phyloP scores from a whole-genome alignment of 2,797 vertebrate genomes.

The Trachops cirrhosus region DNA sequence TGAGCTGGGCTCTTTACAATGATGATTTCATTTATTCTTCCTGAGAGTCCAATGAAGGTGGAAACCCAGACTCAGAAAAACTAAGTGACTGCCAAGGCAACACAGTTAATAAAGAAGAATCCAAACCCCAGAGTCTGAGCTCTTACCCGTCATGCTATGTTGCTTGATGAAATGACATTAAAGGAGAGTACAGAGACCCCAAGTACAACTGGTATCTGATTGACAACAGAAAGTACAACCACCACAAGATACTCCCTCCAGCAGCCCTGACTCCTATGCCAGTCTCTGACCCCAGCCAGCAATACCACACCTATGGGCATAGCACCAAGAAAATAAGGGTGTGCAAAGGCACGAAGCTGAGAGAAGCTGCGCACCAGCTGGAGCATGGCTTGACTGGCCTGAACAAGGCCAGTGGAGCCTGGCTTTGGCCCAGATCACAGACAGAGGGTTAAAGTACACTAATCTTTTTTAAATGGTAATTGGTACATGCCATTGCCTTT shows the following conservation, averaged over 20 bases:
- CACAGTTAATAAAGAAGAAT: not conserved
- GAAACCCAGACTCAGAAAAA: not conserved
- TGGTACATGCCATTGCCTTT: not conserved
- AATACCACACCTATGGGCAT: not conserved
- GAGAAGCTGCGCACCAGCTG: not conserved
- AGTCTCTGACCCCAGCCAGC: not conserved
- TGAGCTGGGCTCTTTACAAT: not conserved
- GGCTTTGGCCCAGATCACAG: not conserved
- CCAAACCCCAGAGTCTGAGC: not conserved
- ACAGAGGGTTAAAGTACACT: not conserved
- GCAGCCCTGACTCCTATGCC: not conserved
- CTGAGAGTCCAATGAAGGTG: not conserved
- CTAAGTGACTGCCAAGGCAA: not conserved
- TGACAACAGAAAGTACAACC: not conserved
- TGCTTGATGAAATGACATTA: not conserved
- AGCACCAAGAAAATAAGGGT: constrained; percentile 1
- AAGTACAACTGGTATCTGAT: not conserved
- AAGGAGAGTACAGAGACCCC: not conserved
- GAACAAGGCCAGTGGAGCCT: not conserved
- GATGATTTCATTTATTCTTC: not conserved
- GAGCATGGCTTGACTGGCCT: not conserved
- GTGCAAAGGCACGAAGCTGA: not conserved
- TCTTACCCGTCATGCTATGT: not conserved
- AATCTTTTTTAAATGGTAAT: not conserved
- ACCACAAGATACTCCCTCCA: not conserved